Conservation (phyloP, 35 echinoderm and acorn worm species). For the Lytechinus pictus region DNA sequence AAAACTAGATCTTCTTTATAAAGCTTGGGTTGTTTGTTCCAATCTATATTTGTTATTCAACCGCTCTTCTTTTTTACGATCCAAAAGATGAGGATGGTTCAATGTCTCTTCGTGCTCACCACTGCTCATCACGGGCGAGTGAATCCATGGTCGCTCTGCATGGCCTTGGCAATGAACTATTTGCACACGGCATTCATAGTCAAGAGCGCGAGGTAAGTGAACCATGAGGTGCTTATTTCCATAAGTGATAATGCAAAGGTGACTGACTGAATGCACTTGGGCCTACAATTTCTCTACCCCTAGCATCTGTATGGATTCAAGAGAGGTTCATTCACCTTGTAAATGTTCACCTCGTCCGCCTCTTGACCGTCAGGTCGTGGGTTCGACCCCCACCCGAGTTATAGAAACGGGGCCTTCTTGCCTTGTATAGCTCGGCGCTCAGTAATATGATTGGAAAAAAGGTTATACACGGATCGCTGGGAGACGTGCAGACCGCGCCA, state of each 20-base stretch:
- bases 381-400: too few species aligned
- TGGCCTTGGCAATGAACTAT: constrained; percentile 1
- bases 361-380: too few species aligned
- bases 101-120: not conserved
- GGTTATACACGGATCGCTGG: too few species aligned
- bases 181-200: not conserved
- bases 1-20: not conserved
- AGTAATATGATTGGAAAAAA: too few species aligned
- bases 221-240: not conserved
- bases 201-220: not conserved
- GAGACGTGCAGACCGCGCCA: too few species aligned
- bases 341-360: too few species aligned
- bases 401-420: too few species aligned
- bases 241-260: not conserved
- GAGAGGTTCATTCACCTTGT: not conserved
- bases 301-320: not conserved
- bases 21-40: not conserved
- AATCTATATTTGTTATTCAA: not conserved
- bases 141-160: not conserved
- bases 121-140: not conserved
- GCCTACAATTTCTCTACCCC: not conserved
- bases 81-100: not conserved
- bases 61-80: not conserved
- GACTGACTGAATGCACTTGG: not conserved
- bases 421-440: too few species aligned